phyloP scores from a whole-genome alignment of 1,140 invertebrate genomes.

The Drosophila fuyamai region DNA sequence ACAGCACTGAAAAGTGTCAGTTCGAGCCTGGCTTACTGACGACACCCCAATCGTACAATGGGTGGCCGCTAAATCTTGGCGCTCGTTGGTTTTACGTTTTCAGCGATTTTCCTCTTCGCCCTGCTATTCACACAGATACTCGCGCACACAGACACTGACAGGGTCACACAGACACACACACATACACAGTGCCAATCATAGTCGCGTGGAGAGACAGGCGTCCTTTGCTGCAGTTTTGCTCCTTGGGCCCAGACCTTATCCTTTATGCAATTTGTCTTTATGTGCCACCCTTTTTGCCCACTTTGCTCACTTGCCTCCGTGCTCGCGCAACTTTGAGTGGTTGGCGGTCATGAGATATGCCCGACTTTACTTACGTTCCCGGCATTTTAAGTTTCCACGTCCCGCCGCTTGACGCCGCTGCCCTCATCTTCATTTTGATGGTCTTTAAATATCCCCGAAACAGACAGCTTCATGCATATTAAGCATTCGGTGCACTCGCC shows the following conservation, averaged over 20 bases:
- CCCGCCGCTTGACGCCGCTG: background rate
- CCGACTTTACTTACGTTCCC: slow-evolving; percentile 32
- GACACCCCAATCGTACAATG: slow-evolving; percentile 41
- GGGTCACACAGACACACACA: background rate
- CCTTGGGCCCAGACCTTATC: slow-evolving; percentile 43
- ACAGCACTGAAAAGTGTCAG: slow-evolving; percentile 14
- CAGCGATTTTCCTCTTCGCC: slow-evolving; percentile 36
- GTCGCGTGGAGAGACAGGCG: slow-evolving; percentile 3
- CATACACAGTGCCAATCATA: slow-evolving; percentile 12
- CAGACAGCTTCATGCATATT: slow-evolving; percentile 57
- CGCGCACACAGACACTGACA: slow-evolving; percentile 38
- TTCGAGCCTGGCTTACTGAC: slow-evolving; percentile 30
- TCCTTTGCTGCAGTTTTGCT: slow-evolving; percentile 18
- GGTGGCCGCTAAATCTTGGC: slow-evolving; percentile 43
- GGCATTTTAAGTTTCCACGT: slow-evolving; percentile 59
- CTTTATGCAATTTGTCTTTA: slow-evolving; percentile 71
- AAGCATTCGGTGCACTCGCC: slow-evolving; percentile 23
- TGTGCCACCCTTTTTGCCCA: slow-evolving; percentile 40
- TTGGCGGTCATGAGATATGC: slow-evolving; percentile 61
- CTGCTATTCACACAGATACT: slow-evolving; percentile 32
- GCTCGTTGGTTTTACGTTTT: slow-evolving; percentile 53
- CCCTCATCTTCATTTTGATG: slow-evolving; percentile 49
- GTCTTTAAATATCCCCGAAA: slow-evolving; percentile 53
- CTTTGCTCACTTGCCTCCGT: slow-evolving; percentile 41
- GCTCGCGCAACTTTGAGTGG: slow-evolving; percentile 42